Percentiles rank a stretch among this genome's conserved stretches.
phyloP scores from a whole-genome alignment of 2,113 vertebrate species.

The Phainopepla nitens region DNA sequence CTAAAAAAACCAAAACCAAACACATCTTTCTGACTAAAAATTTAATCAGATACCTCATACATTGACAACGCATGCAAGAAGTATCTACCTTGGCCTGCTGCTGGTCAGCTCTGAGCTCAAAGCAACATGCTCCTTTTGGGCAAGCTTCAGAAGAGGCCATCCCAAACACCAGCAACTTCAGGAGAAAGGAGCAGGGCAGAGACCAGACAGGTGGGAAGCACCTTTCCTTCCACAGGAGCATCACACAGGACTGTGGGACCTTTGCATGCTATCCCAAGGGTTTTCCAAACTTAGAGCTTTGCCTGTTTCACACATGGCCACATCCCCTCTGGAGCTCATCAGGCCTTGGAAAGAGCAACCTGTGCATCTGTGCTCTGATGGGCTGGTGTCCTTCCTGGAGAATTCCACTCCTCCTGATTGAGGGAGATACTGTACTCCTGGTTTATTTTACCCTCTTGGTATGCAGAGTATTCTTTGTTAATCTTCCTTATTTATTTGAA shows the following conservation, averaged over 20 bases:
- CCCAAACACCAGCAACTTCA: not conserved
- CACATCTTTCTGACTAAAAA: not conserved
- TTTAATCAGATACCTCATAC: not conserved
- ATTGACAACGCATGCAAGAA: not conserved
- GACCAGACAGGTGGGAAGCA: not conserved
- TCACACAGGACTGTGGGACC: not conserved
- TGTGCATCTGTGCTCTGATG: not conserved
- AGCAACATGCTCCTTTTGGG: accelerated
- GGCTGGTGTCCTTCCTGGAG: not conserved
- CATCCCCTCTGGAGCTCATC: not conserved
- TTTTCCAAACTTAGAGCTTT: not conserved
- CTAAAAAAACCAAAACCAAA: not conserved
- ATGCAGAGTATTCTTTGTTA: conserved; percentile 47
- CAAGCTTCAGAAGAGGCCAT: accelerated
- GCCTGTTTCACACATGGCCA: accelerated
- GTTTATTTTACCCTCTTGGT: conserved; percentile 18
- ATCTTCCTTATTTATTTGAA: conserved; percentile 63
- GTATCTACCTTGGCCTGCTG: not conserved
- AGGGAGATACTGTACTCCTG: not conserved
- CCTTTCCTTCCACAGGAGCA: not conserved
- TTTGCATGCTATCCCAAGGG: not conserved
- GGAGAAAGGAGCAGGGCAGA: not conserved
- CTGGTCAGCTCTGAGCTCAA: not conserved
- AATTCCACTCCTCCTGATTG: not conserved
- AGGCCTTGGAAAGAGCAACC: not conserved